Base-by-base conservation (phyloP, 2,113 vertebrate genomes). In the Poecilia latipinna region DNA sequence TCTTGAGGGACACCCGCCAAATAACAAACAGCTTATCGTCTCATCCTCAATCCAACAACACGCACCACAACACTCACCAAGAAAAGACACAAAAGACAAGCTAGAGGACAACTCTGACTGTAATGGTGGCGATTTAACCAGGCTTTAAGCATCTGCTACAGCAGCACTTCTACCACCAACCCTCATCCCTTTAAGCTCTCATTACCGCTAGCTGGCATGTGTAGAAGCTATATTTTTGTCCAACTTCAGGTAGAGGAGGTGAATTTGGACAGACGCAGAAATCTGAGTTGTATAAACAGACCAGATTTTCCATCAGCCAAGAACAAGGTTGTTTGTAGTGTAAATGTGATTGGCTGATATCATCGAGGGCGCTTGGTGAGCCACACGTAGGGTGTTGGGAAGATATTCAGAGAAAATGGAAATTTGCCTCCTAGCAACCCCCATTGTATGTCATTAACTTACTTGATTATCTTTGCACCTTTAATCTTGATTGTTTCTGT, bases 41-140 rank as follows among this genome's bases (percentile, higher is more conserved):
- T 75, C 90, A 66, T 44, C 82, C 31, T 26, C 75, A 1, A 63
- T n/a, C 22, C 80, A 67, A 13, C 80, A 84, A 26, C 79, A 66
- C 4, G 19, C 79, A 42, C 15, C 31, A 22, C 82, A 82, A 60
- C 74, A 48, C 42, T 48, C 73, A 69, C 22, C 72, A 6, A 74
- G 29, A n/a, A 80, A 77, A 72, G 82, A 72, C 32, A 12, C 39
- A 33, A 78, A 82, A 61, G 74, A 80, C 79, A 83, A 80, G 65
- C 61, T 60, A 0, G 77, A 83, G 48, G 72, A 82, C 32, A 74
- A 86, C 8, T 68, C 35, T 35, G 82, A 64, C 0, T 90, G 88
- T 62, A 90, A 91, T 63, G 89, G 90, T 84, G 88, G 90, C 1
- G 95, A 97, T 89, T 93, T 96, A 90, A 97, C 96, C 74, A 96